These are phyloP conservation scores for Patella pellucida DNA, from an alignment of 2,888 invertebrate species.

Conservation along the genomic window DNA sequence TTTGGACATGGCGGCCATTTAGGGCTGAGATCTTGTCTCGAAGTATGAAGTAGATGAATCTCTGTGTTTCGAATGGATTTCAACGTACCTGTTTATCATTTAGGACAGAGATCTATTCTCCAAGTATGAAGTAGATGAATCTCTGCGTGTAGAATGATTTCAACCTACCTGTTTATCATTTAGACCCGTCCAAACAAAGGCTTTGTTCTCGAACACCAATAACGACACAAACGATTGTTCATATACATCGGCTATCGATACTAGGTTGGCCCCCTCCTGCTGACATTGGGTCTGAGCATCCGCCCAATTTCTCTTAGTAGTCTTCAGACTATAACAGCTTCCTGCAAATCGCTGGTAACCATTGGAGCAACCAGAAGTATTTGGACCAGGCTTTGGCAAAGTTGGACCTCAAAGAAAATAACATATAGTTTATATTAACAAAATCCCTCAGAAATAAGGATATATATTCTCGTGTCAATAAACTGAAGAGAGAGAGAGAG, in stretches of 20 bases:
- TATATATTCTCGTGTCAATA: too few species aligned
- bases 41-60: too few species aligned
- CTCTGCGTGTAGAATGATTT: too few species aligned
- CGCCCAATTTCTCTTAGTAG: conserved; percentile 38
- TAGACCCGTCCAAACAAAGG: conserved; percentile 50
- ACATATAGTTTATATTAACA: not conserved
- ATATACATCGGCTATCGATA: conserved; percentile 42
- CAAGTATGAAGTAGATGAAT: too few species aligned
- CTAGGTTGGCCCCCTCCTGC: conserved; percentile 42
- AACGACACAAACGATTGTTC: conserved; percentile 49
- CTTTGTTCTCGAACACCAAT: conserved; percentile 22
- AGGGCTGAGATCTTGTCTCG: too few species aligned
- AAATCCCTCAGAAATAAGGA: too few species aligned
- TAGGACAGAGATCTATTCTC: too few species aligned
- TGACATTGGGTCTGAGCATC: conserved; percentile 48
- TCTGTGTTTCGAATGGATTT: too few species aligned
- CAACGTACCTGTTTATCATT: too few species aligned
- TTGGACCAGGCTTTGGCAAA: conserved; percentile 21
- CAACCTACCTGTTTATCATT: conserved; percentile 38
- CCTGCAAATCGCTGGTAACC: conserved; percentile 33
- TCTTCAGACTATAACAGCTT: conserved; percentile 40
- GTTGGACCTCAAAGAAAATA: conserved; percentile 33
- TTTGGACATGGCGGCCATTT: too few species aligned
- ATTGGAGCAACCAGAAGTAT: conserved; percentile 26
- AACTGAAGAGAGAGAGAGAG: too few species aligned